Percentiles rank a stretch among this genome's conserved stretches.
phyloP scores from a whole-genome alignment of 2,797 vertebrate species.

The Gallinago solitaria region DNA sequence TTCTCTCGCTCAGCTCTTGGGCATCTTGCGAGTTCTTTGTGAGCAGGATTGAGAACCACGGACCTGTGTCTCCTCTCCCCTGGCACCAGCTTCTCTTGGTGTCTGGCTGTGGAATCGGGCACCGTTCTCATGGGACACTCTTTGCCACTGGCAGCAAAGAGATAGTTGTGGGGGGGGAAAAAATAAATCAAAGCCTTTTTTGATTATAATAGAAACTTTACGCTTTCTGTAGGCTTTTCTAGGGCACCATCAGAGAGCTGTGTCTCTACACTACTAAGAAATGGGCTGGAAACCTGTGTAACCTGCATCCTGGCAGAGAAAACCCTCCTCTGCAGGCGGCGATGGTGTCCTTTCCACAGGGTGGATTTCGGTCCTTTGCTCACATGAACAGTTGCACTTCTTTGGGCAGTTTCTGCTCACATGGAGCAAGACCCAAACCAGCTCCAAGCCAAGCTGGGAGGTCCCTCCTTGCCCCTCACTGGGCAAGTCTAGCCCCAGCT shows the following conservation, averaged over 20 bases:
- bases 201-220: background rate
- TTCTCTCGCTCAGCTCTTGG: background rate
- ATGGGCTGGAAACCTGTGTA: background rate
- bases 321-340: background rate
- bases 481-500: background rate
- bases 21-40: background rate
- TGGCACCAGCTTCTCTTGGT: background rate
- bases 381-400: rapidly evolving
- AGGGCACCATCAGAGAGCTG: background rate
- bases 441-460: background rate
- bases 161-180: background rate
- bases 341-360: rapidly evolving
- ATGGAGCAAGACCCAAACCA: background rate
- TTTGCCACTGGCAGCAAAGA: background rate
- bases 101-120: background rate
- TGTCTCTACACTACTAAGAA: background rate
- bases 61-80: no score
- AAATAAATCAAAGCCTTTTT: background rate
- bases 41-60: background rate
- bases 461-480: background rate
- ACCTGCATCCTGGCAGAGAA: background rate
- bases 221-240: background rate
- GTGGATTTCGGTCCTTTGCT: background rate
- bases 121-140: background rate
- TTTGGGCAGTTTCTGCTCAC: rapidly evolving